Evolutionary conservation across 2,797 vertebrate species (phyloP), one percentile per base, ranked within the genome.

Genomic region (Staurois parvus): DNA sequence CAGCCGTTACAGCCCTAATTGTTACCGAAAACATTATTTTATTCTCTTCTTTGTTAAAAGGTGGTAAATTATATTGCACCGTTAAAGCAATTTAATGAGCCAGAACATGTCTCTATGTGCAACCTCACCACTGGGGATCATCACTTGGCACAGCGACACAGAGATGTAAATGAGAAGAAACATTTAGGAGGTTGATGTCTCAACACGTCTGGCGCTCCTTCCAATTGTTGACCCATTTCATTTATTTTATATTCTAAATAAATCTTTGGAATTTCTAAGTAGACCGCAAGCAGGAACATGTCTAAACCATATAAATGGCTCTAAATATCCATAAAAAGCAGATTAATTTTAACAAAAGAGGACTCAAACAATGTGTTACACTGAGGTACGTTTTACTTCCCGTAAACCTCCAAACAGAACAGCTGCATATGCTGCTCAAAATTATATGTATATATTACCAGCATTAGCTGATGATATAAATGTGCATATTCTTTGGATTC

Each of bases 131-230:
- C 70, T 37, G 67, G 78, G 48, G 48, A 62, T 40, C 37, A 76
- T 52, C n/a, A n/a, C 26, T 74, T 59, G 72, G 73, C 74, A 24
- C 68, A 13, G 13, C 19, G 79, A 79, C 76, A 84, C 37, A 84
- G 76, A 79, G 42, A 85, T 85, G 79, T 76, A 86, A 83, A 83
- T 77, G 24, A 66, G 64, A 56, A 59, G 72, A 78, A 83, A 77
- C 75, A 73, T 32, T 56, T 70, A 78, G 28, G 29, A 67, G 75
- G 37, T 13, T 30, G 37, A 59, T 52, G 85, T 72, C 85, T 72
- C 56, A 56, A 79, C 85, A 78, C 26, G 85, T 72, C 73, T 76
- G 79, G 48, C 79, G 34, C 84, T 86, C 79, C 79, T 52, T 76
- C n/a, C 66, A n/a, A 78, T 78, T 79, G 68, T 42, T 78, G 75